phyloP scores from a whole-genome alignment of 2,797 vertebrate species.

The Salmo trutta region DNA sequence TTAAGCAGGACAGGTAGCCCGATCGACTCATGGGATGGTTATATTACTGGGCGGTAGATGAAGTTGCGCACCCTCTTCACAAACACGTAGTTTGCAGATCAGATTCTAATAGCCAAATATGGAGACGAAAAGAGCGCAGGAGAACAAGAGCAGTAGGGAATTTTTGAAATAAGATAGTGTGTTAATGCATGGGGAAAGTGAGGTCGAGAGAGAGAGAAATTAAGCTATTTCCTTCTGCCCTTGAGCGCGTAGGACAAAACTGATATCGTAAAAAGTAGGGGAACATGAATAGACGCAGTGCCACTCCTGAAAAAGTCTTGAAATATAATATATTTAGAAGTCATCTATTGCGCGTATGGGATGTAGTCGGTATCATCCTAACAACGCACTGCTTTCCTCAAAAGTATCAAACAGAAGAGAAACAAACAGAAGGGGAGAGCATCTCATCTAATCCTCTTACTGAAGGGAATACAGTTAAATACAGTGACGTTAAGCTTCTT shows the following conservation, averaged over 20 bases:
- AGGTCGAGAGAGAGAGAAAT: slow-evolving; percentile 25
- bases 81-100: slow-evolving; percentile 14
- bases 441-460: slow-evolving; percentile 20
- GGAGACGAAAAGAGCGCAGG: slow-evolving; percentile 35
- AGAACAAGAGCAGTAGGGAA: slow-evolving; percentile 23
- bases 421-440: slow-evolving; percentile 14
- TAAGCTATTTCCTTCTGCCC: slow-evolving; percentile 71
- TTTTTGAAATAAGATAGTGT: neutral
- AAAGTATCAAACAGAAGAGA: slow-evolving; percentile 39
- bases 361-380: neutral
- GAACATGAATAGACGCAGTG: slow-evolving; percentile 16
- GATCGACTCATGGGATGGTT: slow-evolving; percentile 75
- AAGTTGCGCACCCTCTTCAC: slow-evolving; percentile 80
- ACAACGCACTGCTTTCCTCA: slow-evolving; percentile 21
- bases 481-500: neutral
- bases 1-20: slow-evolving; percentile 59
- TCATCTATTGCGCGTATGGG: neutral
- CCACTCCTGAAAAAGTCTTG: slow-evolving; percentile 20
- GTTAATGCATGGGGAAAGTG: slow-evolving; percentile 15
- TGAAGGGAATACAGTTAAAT: neutral
- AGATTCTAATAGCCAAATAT: slow-evolving; percentile 30
- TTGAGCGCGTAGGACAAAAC: slow-evolving; percentile 57
- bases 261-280: slow-evolving; percentile 38
- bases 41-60: slow-evolving; percentile 71
- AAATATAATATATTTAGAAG: neutral